Conservation (phyloP, 2,797 vertebrate genomes). For the Valencia hispanica region DNA sequence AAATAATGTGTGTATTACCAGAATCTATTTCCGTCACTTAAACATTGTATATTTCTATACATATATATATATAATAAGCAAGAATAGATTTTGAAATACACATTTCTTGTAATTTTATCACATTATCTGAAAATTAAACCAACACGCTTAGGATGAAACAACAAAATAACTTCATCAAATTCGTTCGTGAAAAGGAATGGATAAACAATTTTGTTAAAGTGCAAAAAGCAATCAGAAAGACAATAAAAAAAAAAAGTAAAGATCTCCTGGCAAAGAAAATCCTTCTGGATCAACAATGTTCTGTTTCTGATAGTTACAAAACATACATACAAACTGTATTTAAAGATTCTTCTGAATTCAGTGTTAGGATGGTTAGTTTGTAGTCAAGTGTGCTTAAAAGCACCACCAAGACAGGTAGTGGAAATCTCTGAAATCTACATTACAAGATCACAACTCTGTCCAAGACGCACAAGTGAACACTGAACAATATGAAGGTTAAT, state of each 20-base stretch:
- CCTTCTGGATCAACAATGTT: slow-evolving; percentile 5
- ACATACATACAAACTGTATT: slow-evolving; percentile 48
- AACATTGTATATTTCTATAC: slow-evolving; percentile 32
- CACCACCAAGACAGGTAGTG: slow-evolving; percentile 57
- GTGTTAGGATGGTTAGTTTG: slow-evolving; percentile 47
- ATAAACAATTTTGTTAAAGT: slow-evolving; percentile 57
- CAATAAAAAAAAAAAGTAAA: slow-evolving; percentile 27
- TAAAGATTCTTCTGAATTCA: slow-evolving; percentile 50
- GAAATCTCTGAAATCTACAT: slow-evolving; percentile 51
- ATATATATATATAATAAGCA: slow-evolving; percentile 46
- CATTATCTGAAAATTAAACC: slow-evolving; percentile 47
- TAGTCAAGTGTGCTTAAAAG: slow-evolving; percentile 71
- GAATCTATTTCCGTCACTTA: slow-evolving; percentile 44
- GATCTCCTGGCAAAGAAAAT: neutral
- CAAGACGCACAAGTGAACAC: slow-evolving; percentile 36
- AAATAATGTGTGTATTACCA: slow-evolving; percentile 60
- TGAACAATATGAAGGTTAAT: slow-evolving; percentile 33
- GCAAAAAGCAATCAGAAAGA: slow-evolving; percentile 53
- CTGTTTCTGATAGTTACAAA: slow-evolving; percentile 33
- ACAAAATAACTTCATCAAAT: slow-evolving; percentile 32
- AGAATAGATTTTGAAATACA: slow-evolving; percentile 65
- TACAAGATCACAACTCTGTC: slow-evolving; percentile 39
- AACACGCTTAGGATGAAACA: slow-evolving; percentile 43
- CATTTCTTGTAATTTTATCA: slow-evolving; percentile 63
- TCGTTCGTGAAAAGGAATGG: slow-evolving; percentile 59